These are phyloP conservation scores for Ianthella basta DNA, from an alignment of 37 sponge, comb jelly and placozoan genomes.

Conservation along the genomic window DNA sequence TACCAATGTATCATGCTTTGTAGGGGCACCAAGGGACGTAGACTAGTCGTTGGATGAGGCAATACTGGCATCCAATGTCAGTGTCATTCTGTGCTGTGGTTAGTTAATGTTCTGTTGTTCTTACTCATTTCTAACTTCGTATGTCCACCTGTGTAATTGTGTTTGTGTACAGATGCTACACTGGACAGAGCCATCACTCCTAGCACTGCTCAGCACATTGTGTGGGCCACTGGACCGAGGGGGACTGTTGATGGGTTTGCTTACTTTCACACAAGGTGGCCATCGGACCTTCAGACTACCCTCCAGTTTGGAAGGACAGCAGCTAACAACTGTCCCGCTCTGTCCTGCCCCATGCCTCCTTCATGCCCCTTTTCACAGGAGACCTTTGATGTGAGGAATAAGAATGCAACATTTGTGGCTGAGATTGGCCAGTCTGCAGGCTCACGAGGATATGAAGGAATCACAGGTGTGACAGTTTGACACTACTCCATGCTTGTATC, in stretches of 20 bases:
- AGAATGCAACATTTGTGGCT: constrained; percentile 32
- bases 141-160: too few species aligned
- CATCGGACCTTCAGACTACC: background rate
- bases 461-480: constrained; percentile 50
- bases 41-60: background rate
- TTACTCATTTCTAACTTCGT: too few species aligned
- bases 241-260: background rate
- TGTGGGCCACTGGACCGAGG: constrained; percentile 64
- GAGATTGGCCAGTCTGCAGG: constrained; percentile 61
- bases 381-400: constrained; percentile 2
- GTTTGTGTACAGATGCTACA: too few species aligned
- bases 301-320: background rate
- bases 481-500: background rate
- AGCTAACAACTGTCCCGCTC: constrained; percentile 7
- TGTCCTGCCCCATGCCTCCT: background rate
- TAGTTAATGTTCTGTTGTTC: too few species aligned
- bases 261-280: background rate
- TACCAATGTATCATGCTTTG: too few species aligned
- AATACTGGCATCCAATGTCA: background rate
- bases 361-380: background rate
- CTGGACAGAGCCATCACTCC: too few species aligned
- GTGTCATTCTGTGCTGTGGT: background rate
- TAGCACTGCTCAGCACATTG: constrained; percentile 41
- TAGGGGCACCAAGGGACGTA: background rate
- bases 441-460: constrained; percentile 55